Conservation (phyloP, 1,140 invertebrate species). For the Heliothis virescens region DNA sequence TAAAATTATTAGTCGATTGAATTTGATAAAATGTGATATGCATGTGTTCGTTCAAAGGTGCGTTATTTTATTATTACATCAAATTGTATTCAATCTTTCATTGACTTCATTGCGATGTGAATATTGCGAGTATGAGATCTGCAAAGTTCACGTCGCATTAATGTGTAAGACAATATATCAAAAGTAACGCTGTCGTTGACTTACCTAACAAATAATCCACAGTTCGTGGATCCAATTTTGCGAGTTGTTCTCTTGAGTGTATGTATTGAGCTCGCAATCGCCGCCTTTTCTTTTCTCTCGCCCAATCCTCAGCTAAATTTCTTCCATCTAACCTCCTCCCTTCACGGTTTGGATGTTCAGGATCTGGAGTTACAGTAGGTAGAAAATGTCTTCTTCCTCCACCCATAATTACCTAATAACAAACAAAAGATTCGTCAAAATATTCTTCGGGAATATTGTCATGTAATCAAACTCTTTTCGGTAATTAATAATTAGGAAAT, state of each 20-base stretch:
- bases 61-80: too few relatives aligned
- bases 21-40: too few relatives aligned
- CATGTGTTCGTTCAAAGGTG: too few relatives aligned
- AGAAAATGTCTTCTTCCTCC: conserved; percentile 90
- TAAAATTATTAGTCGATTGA: too few relatives aligned
- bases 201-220: conserved; percentile 90
- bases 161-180: background rate
- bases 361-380: conserved; percentile 87
- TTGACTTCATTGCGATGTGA: too few relatives aligned
- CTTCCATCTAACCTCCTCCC: conserved; percentile 89
- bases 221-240: conserved; percentile 87
- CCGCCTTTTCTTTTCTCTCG: conserved; percentile 87
- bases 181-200: conserved; percentile 45
- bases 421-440: conserved; percentile 71
- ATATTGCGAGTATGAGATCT: background rate
- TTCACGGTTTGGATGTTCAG: conserved; percentile 87
- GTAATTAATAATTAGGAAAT: too few relatives aligned
- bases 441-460: background rate
- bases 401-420: conserved; percentile 87
- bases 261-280: conserved; percentile 88
- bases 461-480: too few relatives aligned
- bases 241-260: conserved; percentile 87
- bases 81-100: too few relatives aligned
- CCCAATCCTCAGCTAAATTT: conserved; percentile 91
- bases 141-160: background rate